A percentile compares a stretch with the other conserved stretches of the same genome.
Conservation (phyloP, 1,140 invertebrate species). For the Nylanderia fulva region DNA sequence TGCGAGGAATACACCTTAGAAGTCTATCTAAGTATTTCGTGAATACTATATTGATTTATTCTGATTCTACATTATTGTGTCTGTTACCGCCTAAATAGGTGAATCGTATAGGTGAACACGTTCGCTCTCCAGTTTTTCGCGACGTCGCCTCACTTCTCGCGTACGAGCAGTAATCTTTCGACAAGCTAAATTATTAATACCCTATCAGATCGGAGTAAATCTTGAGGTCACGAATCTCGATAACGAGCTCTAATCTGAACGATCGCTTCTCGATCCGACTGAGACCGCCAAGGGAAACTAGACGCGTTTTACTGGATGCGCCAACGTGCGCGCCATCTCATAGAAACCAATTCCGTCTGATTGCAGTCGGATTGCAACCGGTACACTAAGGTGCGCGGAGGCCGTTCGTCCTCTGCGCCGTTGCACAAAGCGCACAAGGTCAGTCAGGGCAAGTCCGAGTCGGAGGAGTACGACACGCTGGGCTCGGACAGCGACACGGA, state of each 20-base stretch:
- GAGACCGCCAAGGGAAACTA: constrained; percentile 21
- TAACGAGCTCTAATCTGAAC: constrained; percentile 50
- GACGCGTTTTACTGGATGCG: constrained; percentile 55
- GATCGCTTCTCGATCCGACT: constrained; percentile 12
- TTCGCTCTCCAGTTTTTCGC: background rate
- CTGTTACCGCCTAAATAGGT: background rate
- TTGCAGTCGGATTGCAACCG: constrained; percentile 87
- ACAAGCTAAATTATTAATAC: constrained; percentile 20
- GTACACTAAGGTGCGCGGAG: constrained; percentile 86
- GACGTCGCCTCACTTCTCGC: background rate
- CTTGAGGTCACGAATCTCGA: constrained; percentile 17
- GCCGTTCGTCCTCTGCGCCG: constrained; percentile 85
- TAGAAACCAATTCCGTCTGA: constrained; percentile 84
- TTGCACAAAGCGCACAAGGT: constrained; percentile 86
- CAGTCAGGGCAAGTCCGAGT: constrained; percentile 87
- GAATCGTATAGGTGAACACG: background rate
- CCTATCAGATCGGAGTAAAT: background rate
- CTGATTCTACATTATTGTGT: background rate
- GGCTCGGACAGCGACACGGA: constrained; percentile 88
- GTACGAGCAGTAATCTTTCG: background rate
- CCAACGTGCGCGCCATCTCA: constrained; percentile 72
- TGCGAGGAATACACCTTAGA: no score
- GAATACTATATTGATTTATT: background rate
- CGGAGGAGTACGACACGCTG: constrained; percentile 88
- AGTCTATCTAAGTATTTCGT: no score